phyloP scores from a whole-genome alignment of 2,797 vertebrate species.

The Melanotaenia maccullochi region DNA sequence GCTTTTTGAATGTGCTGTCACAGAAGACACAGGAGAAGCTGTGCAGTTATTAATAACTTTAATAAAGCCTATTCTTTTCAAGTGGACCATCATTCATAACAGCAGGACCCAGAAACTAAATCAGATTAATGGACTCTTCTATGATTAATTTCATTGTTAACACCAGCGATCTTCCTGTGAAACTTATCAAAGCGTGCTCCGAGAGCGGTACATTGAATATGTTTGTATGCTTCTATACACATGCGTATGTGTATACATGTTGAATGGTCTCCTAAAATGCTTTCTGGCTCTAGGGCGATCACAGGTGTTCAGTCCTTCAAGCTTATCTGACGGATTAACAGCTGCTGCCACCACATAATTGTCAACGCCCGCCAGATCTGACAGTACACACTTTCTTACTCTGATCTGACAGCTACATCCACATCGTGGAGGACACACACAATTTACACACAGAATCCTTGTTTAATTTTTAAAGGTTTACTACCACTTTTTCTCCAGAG shows the following conservation, averaged over 20 bases:
- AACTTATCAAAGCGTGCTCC: background rate
- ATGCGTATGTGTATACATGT: conserved; percentile 20
- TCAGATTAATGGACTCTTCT: conserved; percentile 3
- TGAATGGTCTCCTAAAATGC: conserved; percentile 31
- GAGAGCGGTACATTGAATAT: background rate
- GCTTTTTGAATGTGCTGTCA: background rate
- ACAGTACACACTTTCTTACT: conserved; percentile 56
- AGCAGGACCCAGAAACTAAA: background rate
- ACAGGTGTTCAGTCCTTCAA: conserved; percentile 77
- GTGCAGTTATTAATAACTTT: background rate
- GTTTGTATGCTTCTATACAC: background rate
- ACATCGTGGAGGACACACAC: conserved; percentile 7
- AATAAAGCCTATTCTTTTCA: background rate
- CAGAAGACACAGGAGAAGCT: background rate
- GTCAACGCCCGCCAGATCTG: conserved; percentile 35
- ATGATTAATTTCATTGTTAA: background rate
- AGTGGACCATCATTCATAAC: background rate
- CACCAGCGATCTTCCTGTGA: background rate
- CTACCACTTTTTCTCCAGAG: conserved; percentile 11
- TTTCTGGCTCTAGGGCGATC: conserved; percentile 62
- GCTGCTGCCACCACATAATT: conserved; percentile 59
- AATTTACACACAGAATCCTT: conserved; percentile 16
- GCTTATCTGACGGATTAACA: conserved; percentile 72
- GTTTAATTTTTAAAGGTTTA: background rate
- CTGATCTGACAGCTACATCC: conserved; percentile 63